Evolutionary conservation across 2,113 vertebrate species (phyloP).

Genomic region (Python bivittatus): DNA sequence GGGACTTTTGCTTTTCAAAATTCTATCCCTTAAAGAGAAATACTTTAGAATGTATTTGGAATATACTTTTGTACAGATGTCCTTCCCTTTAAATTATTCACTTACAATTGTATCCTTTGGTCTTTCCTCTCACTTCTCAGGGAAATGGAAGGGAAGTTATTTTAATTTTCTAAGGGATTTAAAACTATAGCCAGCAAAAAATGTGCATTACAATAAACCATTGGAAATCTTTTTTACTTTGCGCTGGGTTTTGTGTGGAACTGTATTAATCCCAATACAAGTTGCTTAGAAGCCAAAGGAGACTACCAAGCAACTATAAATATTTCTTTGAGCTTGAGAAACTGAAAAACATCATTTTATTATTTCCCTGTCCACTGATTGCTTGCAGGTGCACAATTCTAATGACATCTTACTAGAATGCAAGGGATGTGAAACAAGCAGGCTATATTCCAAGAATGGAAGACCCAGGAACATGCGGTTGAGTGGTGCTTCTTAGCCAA

Average conservation of each 20-base stretch:
- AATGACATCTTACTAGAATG: background rate
- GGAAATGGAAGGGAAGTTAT: background rate
- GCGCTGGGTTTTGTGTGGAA: background rate
- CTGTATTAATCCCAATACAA: background rate
- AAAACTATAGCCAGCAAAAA: conserved; percentile 24
- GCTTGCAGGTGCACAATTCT: background rate
- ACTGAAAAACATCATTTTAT: background rate
- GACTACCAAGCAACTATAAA: background rate
- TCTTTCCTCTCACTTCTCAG: conserved; percentile 40
- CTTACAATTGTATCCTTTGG: conserved; percentile 17
- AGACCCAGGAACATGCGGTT: background rate
- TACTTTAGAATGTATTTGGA: conserved; percentile 30
- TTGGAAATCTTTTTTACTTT: background rate
- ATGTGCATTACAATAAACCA: background rate
- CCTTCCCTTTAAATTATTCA: conserved; percentile 32
- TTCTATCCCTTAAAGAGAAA: conserved; percentile 31
- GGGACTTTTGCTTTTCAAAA: conserved; percentile 8
- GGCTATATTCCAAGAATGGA: conserved; percentile 19
- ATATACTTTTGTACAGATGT: conserved; percentile 32
- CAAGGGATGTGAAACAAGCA: background rate
- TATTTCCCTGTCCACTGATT: background rate
- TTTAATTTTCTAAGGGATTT: background rate
- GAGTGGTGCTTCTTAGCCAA: background rate
- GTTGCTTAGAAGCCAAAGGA: conserved; percentile 13
- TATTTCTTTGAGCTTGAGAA: conserved; percentile 21